Evolutionary conservation across 2,797 vertebrate species (phyloP).

Genomic region (Labeo calbasu): DNA sequence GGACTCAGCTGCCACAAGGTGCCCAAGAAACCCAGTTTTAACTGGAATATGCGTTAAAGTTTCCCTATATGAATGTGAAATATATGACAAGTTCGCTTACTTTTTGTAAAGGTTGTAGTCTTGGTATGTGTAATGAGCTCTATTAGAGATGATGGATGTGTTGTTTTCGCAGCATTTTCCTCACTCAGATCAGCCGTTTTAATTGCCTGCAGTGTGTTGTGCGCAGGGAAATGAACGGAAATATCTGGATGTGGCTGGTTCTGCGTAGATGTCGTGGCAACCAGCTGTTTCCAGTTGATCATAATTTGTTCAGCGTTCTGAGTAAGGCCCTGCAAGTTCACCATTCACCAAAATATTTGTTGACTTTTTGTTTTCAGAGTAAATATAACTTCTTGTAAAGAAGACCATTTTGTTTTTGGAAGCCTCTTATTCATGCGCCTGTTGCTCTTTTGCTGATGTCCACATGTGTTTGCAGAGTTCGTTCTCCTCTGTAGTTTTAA

Average conservation of each 20-base stretch:
- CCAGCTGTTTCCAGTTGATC: constrained; percentile 81
- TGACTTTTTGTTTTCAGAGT: constrained; percentile 68
- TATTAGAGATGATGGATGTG: constrained; percentile 79
- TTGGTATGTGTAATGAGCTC: constrained; percentile 68
- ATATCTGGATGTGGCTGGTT: constrained; percentile 48
- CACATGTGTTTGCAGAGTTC: constrained; percentile 56
- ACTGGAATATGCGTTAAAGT: constrained; percentile 17
- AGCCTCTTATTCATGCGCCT: constrained; percentile 27
- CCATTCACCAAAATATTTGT: constrained; percentile 73
- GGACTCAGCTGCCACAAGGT: neutral
- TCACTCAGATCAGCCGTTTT: constrained; percentile 52
- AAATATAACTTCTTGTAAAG: constrained; percentile 66
- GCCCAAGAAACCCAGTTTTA: neutral
- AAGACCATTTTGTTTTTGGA: constrained; percentile 69
- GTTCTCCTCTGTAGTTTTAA: constrained; percentile 64
- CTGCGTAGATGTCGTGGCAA: constrained; percentile 47
- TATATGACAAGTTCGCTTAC: constrained; percentile 30
- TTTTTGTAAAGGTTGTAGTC: constrained; percentile 38
- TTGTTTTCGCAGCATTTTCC: constrained; percentile 75
- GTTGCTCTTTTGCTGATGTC: constrained; percentile 63
- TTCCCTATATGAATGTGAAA: constrained; percentile 41
- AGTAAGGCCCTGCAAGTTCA: constrained; percentile 71
- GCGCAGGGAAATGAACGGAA: constrained; percentile 60
- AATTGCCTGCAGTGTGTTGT: constrained; percentile 56
- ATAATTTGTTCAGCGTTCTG: constrained; percentile 81